Evolutionary conservation across 2,888 invertebrate genomes (phyloP).

Genomic region (Epistrophe eligans): DNA sequence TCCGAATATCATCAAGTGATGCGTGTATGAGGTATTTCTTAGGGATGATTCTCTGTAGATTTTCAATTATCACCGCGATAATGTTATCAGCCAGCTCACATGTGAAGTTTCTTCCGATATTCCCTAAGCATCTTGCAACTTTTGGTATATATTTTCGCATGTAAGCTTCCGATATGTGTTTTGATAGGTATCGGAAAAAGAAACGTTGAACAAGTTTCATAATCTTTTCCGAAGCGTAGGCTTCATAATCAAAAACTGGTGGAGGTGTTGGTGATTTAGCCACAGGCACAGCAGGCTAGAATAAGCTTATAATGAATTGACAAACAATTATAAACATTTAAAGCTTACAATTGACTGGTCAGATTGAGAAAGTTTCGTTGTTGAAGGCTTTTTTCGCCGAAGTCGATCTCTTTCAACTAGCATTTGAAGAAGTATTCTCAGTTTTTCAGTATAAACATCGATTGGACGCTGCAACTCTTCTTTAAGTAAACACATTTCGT

Average conservation of each 20-base stretch:
- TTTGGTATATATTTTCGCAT: slow-evolving; percentile 81
- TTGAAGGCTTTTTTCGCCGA: slow-evolving; percentile 30
- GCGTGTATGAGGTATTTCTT: slow-evolving; percentile 81
- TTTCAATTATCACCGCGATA: slow-evolving; percentile 80
- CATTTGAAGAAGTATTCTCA: slow-evolving; percentile 47
- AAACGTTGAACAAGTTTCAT: slow-evolving; percentile 81
- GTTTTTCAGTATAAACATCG: slow-evolving; percentile 53
- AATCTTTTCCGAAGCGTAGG: slow-evolving; percentile 80
- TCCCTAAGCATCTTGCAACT: slow-evolving; percentile 81
- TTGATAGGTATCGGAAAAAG: slow-evolving; percentile 79
- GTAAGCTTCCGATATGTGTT: slow-evolving; percentile 78
- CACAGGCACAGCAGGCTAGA: slow-evolving; percentile 30
- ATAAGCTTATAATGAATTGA: not conserved
- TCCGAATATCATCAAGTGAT: slow-evolving; percentile 79
- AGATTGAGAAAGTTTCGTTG: slow-evolving; percentile 13
- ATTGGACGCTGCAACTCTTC: slow-evolving; percentile 43
- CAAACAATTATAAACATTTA: not conserved
- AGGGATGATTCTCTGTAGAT: slow-evolving; percentile 80
- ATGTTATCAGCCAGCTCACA: slow-evolving; percentile 81
- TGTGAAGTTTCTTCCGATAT: slow-evolving; percentile 82
- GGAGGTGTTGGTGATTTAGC: slow-evolving; percentile 78
- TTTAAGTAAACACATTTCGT: not conserved
- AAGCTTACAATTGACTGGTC: slow-evolving; percentile 43
- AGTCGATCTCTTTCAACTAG: slow-evolving; percentile 55
- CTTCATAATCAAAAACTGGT: slow-evolving; percentile 78